Conservation (phyloP, 2,888 invertebrate species). For the Sphinx pinastri region DNA sequence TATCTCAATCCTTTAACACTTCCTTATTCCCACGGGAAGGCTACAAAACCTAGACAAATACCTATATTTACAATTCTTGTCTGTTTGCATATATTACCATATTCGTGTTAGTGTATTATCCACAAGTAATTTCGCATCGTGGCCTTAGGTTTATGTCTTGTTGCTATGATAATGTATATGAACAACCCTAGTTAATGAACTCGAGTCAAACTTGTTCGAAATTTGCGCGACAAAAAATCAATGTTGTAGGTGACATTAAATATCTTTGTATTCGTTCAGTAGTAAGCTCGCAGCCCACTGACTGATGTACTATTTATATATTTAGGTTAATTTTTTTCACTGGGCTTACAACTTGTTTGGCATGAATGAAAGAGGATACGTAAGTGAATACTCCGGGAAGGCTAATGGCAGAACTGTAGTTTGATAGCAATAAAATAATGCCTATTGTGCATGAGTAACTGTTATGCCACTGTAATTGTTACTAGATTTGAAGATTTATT, state of each 20-base stretch:
- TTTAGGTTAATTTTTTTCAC: constrained; percentile 67
- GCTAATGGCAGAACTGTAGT: background rate
- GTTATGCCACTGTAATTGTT: constrained; percentile 13
- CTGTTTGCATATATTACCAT: no score
- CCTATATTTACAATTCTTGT: no score
- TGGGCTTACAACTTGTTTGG: constrained; percentile 44
- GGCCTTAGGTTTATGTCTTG: background rate
- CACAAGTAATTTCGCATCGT: background rate
- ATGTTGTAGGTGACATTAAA: constrained; percentile 25
- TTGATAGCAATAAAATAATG: constrained; percentile 9
- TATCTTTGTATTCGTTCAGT: constrained; percentile 23
- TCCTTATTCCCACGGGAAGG: no score
- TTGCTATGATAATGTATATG: background rate
- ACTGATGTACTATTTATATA: constrained; percentile 76
- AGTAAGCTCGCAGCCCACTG: constrained; percentile 64
- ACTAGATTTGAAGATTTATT: constrained; percentile 19
- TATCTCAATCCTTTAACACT: no score
- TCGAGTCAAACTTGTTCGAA: background rate
- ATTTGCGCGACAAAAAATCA: constrained; percentile 23
- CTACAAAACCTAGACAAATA: no score
- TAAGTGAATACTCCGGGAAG: constrained; percentile 11
- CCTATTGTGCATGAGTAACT: constrained; percentile 8
- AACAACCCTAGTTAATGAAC: background rate
- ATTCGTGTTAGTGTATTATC: background rate
- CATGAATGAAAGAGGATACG: constrained; percentile 16